These are phyloP conservation scores for Oenanthe oenanthe DNA, from an alignment of 2,113 vertebrate species.

Conservation along the genomic window DNA sequence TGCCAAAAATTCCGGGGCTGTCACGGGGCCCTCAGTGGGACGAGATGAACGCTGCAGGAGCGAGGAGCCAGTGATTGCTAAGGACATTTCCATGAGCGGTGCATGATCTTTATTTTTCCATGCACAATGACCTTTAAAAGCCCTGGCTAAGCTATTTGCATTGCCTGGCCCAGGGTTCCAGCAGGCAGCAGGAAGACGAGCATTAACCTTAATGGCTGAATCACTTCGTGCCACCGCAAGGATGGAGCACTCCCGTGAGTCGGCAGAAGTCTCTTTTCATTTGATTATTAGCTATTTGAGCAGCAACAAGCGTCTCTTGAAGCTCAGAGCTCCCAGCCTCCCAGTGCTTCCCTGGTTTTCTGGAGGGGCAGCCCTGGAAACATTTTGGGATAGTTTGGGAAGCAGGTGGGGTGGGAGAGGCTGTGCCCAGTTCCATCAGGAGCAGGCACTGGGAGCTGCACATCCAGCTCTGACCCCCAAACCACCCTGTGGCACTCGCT, in stretches of 20 bases:
- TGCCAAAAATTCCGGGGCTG: slow-evolving; percentile 21
- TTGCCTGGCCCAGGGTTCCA: slow-evolving; percentile 73
- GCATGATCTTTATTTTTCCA: slow-evolving; percentile 66
- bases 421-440: fast-evolving
- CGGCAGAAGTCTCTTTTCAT: not conserved
- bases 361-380: not conserved
- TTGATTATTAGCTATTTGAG: slow-evolving; percentile 43
- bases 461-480: not conserved
- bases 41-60: slow-evolving; percentile 46
- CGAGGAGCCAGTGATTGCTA: slow-evolving; percentile 62
- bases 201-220: slow-evolving; percentile 81
- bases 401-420: not conserved
- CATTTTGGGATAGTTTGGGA: not conserved
- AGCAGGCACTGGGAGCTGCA: fast-evolving
- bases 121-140: slow-evolving; percentile 80
- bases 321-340: not conserved
- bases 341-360: not conserved
- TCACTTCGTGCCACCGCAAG: slow-evolving; percentile 65
- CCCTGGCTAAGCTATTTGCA: slow-evolving; percentile 80
- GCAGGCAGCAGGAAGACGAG: slow-evolving; percentile 72
- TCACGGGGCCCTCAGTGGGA: not conserved
- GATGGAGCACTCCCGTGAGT: slow-evolving; percentile 50
- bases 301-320: not conserved
- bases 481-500: not conserved
- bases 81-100: slow-evolving; percentile 69